These are phyloP conservation scores for Hemicordylus capensis DNA, from an alignment of 2,113 vertebrate genomes.

Conservation along the genomic window DNA sequence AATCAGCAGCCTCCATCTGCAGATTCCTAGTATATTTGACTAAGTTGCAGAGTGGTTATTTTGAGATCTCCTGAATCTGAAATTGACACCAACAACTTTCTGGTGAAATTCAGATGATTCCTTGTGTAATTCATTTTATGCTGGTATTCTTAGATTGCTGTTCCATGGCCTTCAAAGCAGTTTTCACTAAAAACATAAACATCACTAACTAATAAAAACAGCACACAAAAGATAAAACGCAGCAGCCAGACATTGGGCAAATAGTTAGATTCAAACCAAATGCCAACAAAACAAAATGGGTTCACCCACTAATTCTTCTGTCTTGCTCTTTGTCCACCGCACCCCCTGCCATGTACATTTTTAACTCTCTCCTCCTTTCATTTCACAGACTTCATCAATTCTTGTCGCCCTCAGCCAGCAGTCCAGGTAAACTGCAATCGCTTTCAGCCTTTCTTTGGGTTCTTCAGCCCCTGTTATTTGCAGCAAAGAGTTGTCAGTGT, in stretches of 20 bases:
- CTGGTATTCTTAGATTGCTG: too few relatives aligned
- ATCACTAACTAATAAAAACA: too few relatives aligned
- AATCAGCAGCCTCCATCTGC: background rate
- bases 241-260: too few relatives aligned
- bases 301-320: background rate
- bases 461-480: background rate
- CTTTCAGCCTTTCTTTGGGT: too few relatives aligned
- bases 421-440: conserved; percentile 33
- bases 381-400: conserved; percentile 21
- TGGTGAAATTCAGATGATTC: background rate
- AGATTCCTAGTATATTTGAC: background rate
- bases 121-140: background rate
- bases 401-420: background rate
- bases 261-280: too few relatives aligned
- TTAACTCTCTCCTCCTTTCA: background rate
- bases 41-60: background rate
- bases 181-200: too few relatives aligned
- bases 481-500: background rate
- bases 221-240: too few relatives aligned
- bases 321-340: background rate
- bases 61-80: background rate
- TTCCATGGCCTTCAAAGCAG: too few relatives aligned
- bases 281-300: too few relatives aligned
- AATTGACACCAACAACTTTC: background rate
- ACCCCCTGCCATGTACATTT: background rate